Percentiles rank a stretch among this genome's conserved stretches.
phyloP scores from a whole-genome alignment of 2,113 vertebrate species.

The Heteronetta atricapilla region DNA sequence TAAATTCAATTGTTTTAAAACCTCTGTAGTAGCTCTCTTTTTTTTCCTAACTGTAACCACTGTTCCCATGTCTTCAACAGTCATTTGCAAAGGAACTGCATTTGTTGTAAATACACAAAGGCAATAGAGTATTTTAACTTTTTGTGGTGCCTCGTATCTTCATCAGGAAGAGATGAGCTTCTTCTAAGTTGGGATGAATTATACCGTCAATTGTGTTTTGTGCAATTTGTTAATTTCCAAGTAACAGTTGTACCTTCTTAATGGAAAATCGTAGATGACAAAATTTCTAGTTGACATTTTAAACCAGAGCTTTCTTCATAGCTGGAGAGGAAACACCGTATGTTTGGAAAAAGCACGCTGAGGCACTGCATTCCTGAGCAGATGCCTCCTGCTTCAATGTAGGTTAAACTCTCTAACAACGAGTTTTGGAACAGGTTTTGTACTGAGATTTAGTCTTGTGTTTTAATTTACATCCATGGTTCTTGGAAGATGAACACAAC shows the following conservation, averaged over 20 bases:
- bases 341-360: neutral
- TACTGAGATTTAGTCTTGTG: neutral
- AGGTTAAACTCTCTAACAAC: neutral
- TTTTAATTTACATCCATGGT: neutral
- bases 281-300: neutral
- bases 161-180: neutral
- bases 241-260: neutral
- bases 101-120: neutral
- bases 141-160: neutral
- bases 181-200: neutral
- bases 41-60: neutral
- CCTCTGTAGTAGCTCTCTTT: neutral
- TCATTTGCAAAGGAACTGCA: neutral
- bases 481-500: neutral
- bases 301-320: neutral
- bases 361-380: neutral
- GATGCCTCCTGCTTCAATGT: neutral
- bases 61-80: neutral
- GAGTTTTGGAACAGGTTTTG: neutral
- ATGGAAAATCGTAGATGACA: neutral
- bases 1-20: neutral
- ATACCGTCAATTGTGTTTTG: neutral
- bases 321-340: neutral
- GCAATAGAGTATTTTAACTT: neutral
- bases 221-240: neutral